phyloP scores from a whole-genome alignment of 2,888 invertebrate species.

The Troilus luridus region DNA sequence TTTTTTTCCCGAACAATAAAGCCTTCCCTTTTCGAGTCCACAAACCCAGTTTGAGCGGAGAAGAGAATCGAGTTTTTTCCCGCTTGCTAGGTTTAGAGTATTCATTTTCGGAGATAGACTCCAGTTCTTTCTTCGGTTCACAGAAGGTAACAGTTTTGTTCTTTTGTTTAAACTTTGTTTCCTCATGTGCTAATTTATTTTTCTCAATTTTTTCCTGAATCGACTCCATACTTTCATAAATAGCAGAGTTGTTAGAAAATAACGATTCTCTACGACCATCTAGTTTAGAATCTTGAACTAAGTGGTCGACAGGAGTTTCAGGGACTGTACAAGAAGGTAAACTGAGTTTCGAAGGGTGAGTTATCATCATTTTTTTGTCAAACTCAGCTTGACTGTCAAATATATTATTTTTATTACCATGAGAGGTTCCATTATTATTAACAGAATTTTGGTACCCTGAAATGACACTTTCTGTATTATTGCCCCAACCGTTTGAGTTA shows the following conservation, averaged over 20 bases:
- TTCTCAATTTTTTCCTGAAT: constrained; percentile 48
- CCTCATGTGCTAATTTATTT: background rate
- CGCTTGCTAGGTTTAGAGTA: constrained; percentile 14
- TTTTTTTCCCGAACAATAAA: constrained; percentile 51
- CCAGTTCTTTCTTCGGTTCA: constrained; percentile 12
- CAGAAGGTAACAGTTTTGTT: constrained; percentile 50
- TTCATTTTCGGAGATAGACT: constrained; percentile 11
- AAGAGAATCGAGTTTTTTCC: constrained; percentile 55
- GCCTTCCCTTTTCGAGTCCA: constrained; percentile 59
- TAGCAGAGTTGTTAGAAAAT: constrained; percentile 38
- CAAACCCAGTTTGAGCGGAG: constrained; percentile 55
- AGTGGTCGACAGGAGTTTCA: background rate
- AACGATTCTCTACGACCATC: constrained; percentile 45
- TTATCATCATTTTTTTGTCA: background rate
- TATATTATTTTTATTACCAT: background rate
- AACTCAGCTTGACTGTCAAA: background rate
- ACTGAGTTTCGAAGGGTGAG: background rate
- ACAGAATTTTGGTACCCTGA: background rate
- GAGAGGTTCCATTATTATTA: background rate
- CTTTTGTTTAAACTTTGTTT: background rate
- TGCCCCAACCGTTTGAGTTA: background rate
- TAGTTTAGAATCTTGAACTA: background rate
- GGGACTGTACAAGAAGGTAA: background rate
- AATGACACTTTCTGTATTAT: background rate
- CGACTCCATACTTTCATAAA: constrained; percentile 53